Percentiles rank a stretch among this genome's conserved stretches.
phyloP scores from a whole-genome alignment of 1,140 invertebrate species.

The Drosophila kepulauana region DNA sequence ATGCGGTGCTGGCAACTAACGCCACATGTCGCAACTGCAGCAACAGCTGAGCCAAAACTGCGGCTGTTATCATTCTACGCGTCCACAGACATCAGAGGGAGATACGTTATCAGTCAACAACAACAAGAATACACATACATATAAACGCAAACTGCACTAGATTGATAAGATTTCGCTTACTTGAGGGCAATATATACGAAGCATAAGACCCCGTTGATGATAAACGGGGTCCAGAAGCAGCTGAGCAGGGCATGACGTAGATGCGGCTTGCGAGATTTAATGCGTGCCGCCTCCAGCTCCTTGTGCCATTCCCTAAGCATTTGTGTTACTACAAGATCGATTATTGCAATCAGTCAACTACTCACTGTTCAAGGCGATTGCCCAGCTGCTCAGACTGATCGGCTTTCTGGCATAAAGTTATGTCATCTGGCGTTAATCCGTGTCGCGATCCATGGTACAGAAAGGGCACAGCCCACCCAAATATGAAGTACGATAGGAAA shows the following conservation, averaged over 20 bases:
- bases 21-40: slow-evolving; percentile 71
- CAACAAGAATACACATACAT: not conserved
- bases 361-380: slow-evolving; percentile 82
- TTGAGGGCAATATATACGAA: slow-evolving; percentile 85
- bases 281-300: slow-evolving; percentile 84
- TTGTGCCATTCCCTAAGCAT: slow-evolving; percentile 85
- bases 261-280: slow-evolving; percentile 80
- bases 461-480: slow-evolving; percentile 84
- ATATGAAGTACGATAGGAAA: slow-evolving; percentile 80
- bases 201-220: slow-evolving; percentile 84
- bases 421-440: slow-evolving; percentile 76
- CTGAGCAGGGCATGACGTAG: slow-evolving; percentile 84
- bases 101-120: slow-evolving; percentile 7
- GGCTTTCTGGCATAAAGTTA: slow-evolving; percentile 76
- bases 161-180: slow-evolving; percentile 67
- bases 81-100: not conserved
- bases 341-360: slow-evolving; percentile 1
- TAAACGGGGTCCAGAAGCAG: slow-evolving; percentile 84
- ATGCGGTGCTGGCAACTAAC: not conserved
- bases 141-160: not conserved
- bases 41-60: slow-evolving; percentile 85
- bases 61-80: slow-evolving; percentile 84
- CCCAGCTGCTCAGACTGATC: slow-evolving; percentile 82
- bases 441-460: slow-evolving; percentile 72
- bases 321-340: not conserved